Evolutionary conservation across 2,888 invertebrate species (phyloP).

Genomic region (Hirtodrosophila histrioides): DNA sequence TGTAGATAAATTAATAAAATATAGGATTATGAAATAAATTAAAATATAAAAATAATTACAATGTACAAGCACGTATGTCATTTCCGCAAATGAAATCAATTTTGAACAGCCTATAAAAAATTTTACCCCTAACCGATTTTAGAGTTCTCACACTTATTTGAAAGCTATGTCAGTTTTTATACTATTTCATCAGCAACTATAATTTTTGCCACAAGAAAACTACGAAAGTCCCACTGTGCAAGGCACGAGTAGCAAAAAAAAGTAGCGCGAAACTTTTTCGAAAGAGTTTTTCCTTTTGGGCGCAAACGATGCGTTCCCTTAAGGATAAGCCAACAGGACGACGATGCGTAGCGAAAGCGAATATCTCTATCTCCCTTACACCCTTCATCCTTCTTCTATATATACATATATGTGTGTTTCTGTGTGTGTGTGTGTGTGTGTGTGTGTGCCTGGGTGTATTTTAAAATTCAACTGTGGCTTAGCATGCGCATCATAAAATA

Average conservation of each 20-base stretch:
- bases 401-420: neutral
- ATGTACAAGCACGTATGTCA: no score
- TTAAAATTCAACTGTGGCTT: conserved; percentile 81
- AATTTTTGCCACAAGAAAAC: no score
- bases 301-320: conserved; percentile 59
- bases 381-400: neutral
- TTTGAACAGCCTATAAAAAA: no score
- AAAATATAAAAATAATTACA: no score
- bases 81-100: no score
- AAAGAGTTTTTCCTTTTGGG: conserved; percentile 69
- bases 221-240: no score
- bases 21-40: no score
- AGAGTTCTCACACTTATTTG: no score
- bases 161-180: no score
- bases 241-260: conserved; percentile 16
- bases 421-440: neutral
- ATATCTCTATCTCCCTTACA: conserved; percentile 1
- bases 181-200: no score
- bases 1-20: no score
- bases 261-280: conserved; percentile 69
- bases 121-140: no score
- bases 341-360: conserved; percentile 51
- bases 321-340: conserved; percentile 66
- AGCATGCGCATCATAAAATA: conserved; percentile 79
- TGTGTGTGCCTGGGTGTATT: conserved; percentile 54